A percentile compares a stretch with the other conserved stretches of the same genome.
Conservation (phyloP, 64 coral and sea anemone species). For the Acropora yongei region DNA sequence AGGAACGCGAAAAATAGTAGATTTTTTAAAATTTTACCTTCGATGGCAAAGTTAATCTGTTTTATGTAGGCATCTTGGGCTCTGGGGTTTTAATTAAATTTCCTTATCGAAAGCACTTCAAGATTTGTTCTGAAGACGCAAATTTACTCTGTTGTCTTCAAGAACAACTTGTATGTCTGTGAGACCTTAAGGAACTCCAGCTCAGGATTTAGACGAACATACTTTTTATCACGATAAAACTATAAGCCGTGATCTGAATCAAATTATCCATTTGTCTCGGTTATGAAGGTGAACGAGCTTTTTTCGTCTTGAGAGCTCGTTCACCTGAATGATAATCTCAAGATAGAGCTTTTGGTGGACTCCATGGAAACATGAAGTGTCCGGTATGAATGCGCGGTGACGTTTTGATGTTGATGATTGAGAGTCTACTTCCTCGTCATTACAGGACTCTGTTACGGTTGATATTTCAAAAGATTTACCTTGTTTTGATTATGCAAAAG, state of each 20-base stretch:
- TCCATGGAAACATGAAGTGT: background rate
- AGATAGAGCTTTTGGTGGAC: background rate
- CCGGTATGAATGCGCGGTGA: background rate
- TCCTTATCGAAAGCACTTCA: background rate
- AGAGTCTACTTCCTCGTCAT: background rate
- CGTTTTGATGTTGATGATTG: no score
- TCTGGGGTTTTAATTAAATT: background rate
- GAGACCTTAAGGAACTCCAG: no score
- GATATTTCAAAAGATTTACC: background rate
- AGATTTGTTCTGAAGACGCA: no score
- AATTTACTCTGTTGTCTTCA: no score
- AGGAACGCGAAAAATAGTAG: background rate
- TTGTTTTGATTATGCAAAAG: no score
- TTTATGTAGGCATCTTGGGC: background rate
- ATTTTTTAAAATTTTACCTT: background rate
- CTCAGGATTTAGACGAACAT: no score
- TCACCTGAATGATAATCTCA: no score
- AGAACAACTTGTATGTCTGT: no score
- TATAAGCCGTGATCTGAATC: background rate
- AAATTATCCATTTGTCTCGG: background rate
- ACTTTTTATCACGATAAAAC: no score
- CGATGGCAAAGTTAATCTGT: background rate
- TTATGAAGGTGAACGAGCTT: no score
- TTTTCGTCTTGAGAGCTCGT: no score
- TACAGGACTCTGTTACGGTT: background rate